Base-by-base conservation (phyloP, 2,797 vertebrate genomes). In the Brachyalestes nurse region DNA sequence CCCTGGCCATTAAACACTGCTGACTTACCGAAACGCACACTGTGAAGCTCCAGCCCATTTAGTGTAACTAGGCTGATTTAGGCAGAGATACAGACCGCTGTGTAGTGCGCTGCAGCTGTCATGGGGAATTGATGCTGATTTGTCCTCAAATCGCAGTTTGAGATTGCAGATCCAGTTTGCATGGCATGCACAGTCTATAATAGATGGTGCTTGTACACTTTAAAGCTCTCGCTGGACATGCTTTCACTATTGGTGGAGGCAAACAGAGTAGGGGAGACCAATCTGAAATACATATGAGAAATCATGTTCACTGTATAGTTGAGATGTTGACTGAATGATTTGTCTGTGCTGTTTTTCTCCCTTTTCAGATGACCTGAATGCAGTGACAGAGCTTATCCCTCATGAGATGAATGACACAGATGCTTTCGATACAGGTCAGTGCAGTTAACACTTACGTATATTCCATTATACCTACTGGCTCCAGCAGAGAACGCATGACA, bases 401-500 rank as follows among this genome's bases (percentile, higher is more conserved):
- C 67, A 82, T n/a, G 87, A 88, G 58, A 86, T 89, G 80, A 96
- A 93, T 87, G 86, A 86, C 84, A 94, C 91, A 0, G 91, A 95
- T 58, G 88, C 90, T 72, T 88, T 95, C 61, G 90, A 91, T 82
- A 89, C 94, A 92, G 95, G 96, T 97, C n/a, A 21, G 80, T 58
- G 13, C 5, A 16, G 1, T 64, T 21, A 5, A 23, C 38, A 21
- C 40, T 61, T 6, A 8, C n/a, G 23, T 9, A 49, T 28, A 55
- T 38, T 66, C 49, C 42, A 45, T 17, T 53, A 16, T 0, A 10
- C 16, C 17, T 53, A 53, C 51, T 53, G 16, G 13, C 13, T 17
- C 1, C 4, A 12, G 4, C 13, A 53, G 13, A 53, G 6, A 53
- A 13, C 14, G 51, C 12, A 53, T 1, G 51, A 53, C 13, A 53